Evolutionary conservation across 2,113 vertebrate species (phyloP).

Genomic region (Grus americana): DNA sequence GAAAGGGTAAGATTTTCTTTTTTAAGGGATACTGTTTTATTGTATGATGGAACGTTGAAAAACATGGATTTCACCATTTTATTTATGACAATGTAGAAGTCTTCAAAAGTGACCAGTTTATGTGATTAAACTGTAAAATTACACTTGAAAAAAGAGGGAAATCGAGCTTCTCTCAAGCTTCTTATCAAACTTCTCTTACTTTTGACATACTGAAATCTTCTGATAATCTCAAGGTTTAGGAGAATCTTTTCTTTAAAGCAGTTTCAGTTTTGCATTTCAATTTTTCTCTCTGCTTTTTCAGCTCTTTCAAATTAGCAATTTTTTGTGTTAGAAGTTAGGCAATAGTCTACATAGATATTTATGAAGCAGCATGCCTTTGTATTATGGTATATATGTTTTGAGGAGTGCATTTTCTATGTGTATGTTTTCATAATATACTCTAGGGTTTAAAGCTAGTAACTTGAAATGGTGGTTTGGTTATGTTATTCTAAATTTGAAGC

Average conservation of each 20-base stretch:
- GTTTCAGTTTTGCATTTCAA: not conserved
- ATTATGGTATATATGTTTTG: not conserved
- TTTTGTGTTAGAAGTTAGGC: not conserved
- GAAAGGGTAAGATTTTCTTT: slow-evolving; percentile 84
- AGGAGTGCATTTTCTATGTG: not conserved
- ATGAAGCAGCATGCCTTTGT: not conserved
- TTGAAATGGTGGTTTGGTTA: not conserved
- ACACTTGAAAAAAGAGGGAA: not conserved
- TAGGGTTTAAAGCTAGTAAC: not conserved
- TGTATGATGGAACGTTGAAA: not conserved
- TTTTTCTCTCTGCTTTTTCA: not conserved
- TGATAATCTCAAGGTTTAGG: not conserved
- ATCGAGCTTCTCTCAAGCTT: not conserved
- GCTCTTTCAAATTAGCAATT: not conserved
- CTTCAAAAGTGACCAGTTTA: not conserved
- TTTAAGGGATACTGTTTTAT: not conserved
- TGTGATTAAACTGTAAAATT: not conserved
- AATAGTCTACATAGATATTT: not conserved
- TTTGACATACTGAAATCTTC: not conserved
- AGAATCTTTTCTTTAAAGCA: not conserved
- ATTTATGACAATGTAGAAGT: not conserved
- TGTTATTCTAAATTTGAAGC: not conserved
- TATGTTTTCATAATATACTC: not conserved
- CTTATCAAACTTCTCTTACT: not conserved
- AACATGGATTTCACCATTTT: not conserved